These are phyloP conservation scores for Leptestheria dahalacensis DNA, from an alignment of 1,140 invertebrate species.

Conservation along the genomic window DNA sequence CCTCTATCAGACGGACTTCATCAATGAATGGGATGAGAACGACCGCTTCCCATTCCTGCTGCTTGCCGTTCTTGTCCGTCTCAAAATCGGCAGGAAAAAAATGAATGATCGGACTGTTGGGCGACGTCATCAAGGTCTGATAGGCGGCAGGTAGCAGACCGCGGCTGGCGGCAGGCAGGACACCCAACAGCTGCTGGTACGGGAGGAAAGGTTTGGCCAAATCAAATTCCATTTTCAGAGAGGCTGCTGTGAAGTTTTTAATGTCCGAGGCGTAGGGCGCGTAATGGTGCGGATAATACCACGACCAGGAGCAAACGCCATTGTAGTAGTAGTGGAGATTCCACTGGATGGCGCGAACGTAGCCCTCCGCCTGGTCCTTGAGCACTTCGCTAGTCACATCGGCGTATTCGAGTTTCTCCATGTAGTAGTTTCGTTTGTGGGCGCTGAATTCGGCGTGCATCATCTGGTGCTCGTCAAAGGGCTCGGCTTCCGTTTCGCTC, in stretches of 20 bases:
- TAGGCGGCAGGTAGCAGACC: conserved; percentile 63
- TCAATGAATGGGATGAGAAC: conserved; percentile 94
- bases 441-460: conserved; percentile 55
- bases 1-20: conserved; percentile 54
- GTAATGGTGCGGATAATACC: conserved; percentile 95
- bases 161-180: conserved; percentile 62
- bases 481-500: conserved; percentile 32
- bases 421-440: conserved; percentile 83
- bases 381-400: conserved; percentile 57
- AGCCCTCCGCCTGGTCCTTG: conserved; percentile 64
- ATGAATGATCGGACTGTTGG: conserved; percentile 66
- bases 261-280: conserved; percentile 91
- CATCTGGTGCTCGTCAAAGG: conserved; percentile 24
- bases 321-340: conserved; percentile 92
- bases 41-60: conserved; percentile 93
- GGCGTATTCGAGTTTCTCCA: conserved; percentile 66
- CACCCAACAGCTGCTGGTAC: conserved; percentile 86
- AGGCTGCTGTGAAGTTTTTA: conserved; percentile 48
- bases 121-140: conserved; percentile 63
- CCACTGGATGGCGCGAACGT: conserved; percentile 90
- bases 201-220: conserved; percentile 77
- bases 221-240: conserved; percentile 49
- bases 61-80: conserved; percentile 63
- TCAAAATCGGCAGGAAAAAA: conserved; percentile 81
- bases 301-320: conserved; percentile 91